A percentile compares a stretch with the other conserved stretches of the same genome.
Evolutionary conservation across 2,888 invertebrate genomes (phyloP).

Genomic region (Ctena decussata): DNA sequence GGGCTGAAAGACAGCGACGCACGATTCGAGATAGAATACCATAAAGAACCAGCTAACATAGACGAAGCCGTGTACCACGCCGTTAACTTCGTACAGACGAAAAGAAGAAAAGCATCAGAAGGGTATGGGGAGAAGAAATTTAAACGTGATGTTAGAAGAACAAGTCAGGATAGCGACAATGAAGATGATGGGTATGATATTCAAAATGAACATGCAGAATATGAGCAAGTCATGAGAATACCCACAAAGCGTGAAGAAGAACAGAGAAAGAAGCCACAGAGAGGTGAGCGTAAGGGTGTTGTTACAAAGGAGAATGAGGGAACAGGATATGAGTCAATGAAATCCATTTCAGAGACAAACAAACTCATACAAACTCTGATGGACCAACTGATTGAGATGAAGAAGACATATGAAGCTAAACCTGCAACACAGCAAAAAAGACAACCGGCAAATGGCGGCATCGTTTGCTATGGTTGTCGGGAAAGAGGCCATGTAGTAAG

Average conservation of each 20-base stretch:
- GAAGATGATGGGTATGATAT: neutral
- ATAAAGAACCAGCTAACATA: neutral
- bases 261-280: neutral
- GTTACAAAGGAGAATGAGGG: neutral
- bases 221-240: neutral
- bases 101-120: neutral
- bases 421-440: neutral
- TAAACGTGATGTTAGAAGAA: neutral
- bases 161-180: neutral
- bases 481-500: neutral
- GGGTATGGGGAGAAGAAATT: neutral
- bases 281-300: neutral
- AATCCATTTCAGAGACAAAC: neutral
- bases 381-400: neutral
- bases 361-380: neutral
- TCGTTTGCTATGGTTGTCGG: neutral
- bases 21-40: conserved; percentile 1
- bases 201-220: neutral
- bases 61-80: conserved; percentile 11
- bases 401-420: neutral
- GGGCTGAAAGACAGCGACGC: neutral
- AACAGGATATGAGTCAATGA: neutral
- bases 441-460: neutral
- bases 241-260: neutral
- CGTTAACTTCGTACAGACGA: conserved; percentile 7